Evolutionary conservation across 1,140 invertebrate genomes (phyloP).

Genomic region (Macrocentrus cingulum): DNA sequence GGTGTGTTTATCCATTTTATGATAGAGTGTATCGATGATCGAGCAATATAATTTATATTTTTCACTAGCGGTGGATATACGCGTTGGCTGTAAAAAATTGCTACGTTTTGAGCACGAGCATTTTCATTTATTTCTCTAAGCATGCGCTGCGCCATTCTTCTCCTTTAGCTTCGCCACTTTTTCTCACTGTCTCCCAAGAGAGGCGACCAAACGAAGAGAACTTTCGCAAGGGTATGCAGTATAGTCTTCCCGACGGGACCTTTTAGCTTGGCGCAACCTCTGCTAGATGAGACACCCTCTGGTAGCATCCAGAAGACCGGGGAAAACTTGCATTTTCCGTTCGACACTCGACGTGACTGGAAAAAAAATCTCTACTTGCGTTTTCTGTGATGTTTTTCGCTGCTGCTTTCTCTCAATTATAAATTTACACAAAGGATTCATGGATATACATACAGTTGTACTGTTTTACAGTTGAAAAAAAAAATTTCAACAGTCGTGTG

Average conservation of each 20-base stretch:
- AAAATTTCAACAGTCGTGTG: too few relatives aligned
- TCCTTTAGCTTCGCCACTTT: conserved; percentile 1
- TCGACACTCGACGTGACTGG: neutral
- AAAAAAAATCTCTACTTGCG: neutral
- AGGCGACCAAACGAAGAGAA: neutral
- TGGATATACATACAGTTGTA: too few relatives aligned
- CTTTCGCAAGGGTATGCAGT: neutral
- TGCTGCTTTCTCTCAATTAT: neutral
- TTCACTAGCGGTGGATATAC: neutral
- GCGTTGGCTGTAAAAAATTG: conserved; percentile 30
- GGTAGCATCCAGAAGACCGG: neutral
- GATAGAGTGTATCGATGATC: too few relatives aligned
- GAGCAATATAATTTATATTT: neutral
- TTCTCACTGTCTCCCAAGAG: neutral
- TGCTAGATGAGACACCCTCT: neutral
- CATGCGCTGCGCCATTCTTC: neutral
- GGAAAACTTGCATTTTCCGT: conserved; percentile 10
- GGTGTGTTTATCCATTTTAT: too few relatives aligned
- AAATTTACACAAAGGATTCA: too few relatives aligned
- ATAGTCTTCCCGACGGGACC: conserved; percentile 14
- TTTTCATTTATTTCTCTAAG: conserved; percentile 35
- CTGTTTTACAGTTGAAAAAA: too few relatives aligned
- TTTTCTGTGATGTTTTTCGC: neutral
- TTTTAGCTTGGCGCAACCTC: conserved; percentile 15
- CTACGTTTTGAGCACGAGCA: conserved; percentile 25